These are phyloP conservation scores for Calypte anna DNA, from an alignment of 2,113 vertebrate species.

Conservation along the genomic window DNA sequence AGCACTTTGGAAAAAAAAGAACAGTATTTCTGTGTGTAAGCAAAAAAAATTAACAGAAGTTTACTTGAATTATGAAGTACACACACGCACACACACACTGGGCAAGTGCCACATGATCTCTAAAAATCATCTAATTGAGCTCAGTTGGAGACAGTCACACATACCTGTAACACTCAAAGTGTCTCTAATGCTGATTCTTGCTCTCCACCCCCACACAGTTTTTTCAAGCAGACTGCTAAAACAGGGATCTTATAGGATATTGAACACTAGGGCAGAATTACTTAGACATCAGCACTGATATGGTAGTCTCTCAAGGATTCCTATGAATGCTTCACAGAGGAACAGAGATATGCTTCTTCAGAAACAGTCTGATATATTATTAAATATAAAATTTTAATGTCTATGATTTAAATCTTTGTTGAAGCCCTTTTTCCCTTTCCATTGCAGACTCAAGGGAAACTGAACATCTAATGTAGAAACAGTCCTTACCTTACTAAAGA, in stretches of 20 bases:
- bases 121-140: not conserved
- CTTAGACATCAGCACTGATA: not conserved
- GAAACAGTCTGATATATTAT: not conserved
- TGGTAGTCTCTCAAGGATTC: not conserved
- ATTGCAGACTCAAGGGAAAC: not conserved
- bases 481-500: slow-evolving; percentile 14
- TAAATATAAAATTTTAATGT: not conserved
- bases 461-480: not conserved
- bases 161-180: not conserved
- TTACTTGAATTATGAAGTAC: not conserved
- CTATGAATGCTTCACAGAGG: not conserved
- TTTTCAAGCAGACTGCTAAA: slow-evolving; percentile 3
- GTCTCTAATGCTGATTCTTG: not conserved
- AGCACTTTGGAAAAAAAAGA: not conserved
- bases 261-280: not conserved
- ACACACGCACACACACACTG: not conserved
- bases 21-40: not conserved
- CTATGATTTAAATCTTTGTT: not conserved
- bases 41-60: not conserved
- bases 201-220: not conserved
- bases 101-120: not conserved
- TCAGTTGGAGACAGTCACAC: slow-evolving; percentile 17
- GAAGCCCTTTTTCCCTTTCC: not conserved
- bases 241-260: not conserved
- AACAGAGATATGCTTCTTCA: not conserved